Conservation (phyloP, 1,140 invertebrate genomes). For the Drosophila virilis region DNA sequence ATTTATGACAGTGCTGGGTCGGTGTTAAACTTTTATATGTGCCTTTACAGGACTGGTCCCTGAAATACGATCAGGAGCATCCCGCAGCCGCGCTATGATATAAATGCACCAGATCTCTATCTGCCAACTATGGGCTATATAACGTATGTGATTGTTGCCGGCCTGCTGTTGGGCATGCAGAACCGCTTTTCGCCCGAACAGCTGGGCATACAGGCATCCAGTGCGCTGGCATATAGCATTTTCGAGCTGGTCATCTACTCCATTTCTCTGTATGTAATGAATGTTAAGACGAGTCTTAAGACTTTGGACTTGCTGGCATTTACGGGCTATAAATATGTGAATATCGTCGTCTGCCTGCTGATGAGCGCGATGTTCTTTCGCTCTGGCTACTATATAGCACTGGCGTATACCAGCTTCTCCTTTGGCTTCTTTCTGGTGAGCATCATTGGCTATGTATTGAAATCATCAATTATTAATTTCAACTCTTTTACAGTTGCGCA, state of each 20-base stretch:
- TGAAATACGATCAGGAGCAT: slow-evolving; percentile 95
- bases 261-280: slow-evolving; percentile 94
- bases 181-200: slow-evolving; percentile 96
- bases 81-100: slow-evolving; percentile 96
- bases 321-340: slow-evolving; percentile 98
- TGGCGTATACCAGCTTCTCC: slow-evolving; percentile 93
- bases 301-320: slow-evolving; percentile 96
- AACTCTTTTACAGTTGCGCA: slow-evolving; percentile 91
- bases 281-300: slow-evolving; percentile 93
- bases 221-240: slow-evolving; percentile 96
- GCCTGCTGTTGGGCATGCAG: slow-evolving; percentile 92
- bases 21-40: neutral
- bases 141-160: slow-evolving; percentile 96
- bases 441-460: neutral
- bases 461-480: neutral
- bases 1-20: no score
- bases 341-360: slow-evolving; percentile 93
- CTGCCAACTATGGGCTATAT: slow-evolving; percentile 99
- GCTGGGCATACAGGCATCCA: slow-evolving; percentile 96
- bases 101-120: slow-evolving; percentile 99
- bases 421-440: slow-evolving; percentile 96
- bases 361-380: slow-evolving; percentile 90
- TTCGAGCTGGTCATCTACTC: slow-evolving; percentile 95
- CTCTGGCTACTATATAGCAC: slow-evolving; percentile 91
- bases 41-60: slow-evolving; percentile 94